Base-by-base conservation (phyloP, 2,888 invertebrate genomes). In the Torymus tubicola region DNA sequence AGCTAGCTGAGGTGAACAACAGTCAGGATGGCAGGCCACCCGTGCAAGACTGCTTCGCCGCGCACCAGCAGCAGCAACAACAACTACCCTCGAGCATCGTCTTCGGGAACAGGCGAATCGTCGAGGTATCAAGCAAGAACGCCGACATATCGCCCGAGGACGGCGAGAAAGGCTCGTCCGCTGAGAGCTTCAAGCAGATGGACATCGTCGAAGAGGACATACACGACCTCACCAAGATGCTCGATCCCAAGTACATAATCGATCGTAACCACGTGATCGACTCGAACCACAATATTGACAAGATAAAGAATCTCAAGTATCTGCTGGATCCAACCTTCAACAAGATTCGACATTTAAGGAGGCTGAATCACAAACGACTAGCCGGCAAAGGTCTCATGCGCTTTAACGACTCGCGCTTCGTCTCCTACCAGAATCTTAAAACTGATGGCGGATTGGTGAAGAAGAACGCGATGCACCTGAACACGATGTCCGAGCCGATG, bases 261-360 rank as follows among this genome's bases (percentile, higher is more conserved):
- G 86, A 89, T 50, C 85, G 90, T 0, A 89, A 87, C 67, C 89
- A 87, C 75, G 79, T 89, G 14, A 89, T 90, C 60, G 89, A 90
- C 65, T 88, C 89, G 0, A 90, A 90, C 77, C 89, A 89, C 80
- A 90, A 90, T 69, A 88, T 90, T 50, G 89, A 90, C 73, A 90
- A 88, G 74, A 87, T 89, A 1, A 88, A 86, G 65, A 89, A 86
- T 50, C 82, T 90, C 2, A 90, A 90, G 53, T 89, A 90, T 53
- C 81, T 89, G 0, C 73, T 90, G 0, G 90, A 90, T 69, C 90
- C 90, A 3, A 89, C 89, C 0, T 89, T 90, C 81, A 89, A 86
- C 78, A 90, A 88, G 80, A 89, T 90, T 12, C 86, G 90, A 2
- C 87, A 90, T 57, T 77, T 90, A 2, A 83, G 88, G 8, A 84